phyloP scores from a whole-genome alignment of 2,113 vertebrate species.

The Ameiurus melas region DNA sequence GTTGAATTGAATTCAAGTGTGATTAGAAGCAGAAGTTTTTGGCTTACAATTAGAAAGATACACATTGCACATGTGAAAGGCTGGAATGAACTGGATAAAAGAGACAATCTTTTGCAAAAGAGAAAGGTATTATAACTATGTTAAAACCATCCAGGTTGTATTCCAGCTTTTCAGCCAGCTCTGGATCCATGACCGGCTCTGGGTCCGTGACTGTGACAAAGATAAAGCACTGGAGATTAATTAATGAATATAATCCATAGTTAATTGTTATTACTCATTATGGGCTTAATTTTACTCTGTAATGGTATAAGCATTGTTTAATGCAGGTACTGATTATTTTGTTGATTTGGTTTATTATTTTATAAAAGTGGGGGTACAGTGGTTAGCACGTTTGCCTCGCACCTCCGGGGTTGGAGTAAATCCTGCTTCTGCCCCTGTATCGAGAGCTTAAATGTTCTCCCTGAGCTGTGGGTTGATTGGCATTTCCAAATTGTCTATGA shows the following conservation, averaged over 20 bases:
- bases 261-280: background rate
- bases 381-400: too few relatives aligned
- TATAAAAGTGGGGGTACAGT: background rate
- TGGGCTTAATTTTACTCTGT: background rate
- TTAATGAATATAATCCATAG: background rate
- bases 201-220: too few relatives aligned
- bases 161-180: background rate
- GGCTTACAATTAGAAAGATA: slow-evolving; percentile 23
- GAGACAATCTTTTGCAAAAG: background rate
- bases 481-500: too few relatives aligned
- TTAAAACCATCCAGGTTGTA: background rate
- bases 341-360: background rate
- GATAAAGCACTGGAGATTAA: background rate
- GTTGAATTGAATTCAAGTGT: slow-evolving; percentile 10
- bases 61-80: slow-evolving; percentile 19
- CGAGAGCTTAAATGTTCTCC: too few relatives aligned
- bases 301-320: background rate
- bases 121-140: background rate
- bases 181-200: background rate
- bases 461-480: too few relatives aligned
- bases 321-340: background rate
- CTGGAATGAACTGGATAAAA: slow-evolving; percentile 16
- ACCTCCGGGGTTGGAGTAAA: too few relatives aligned
- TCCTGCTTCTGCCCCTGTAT: too few relatives aligned
- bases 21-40: slow-evolving; percentile 39